Evolutionary conservation across 2,113 vertebrate species (phyloP).

Genomic region (Psephotus haematonotus): DNA sequence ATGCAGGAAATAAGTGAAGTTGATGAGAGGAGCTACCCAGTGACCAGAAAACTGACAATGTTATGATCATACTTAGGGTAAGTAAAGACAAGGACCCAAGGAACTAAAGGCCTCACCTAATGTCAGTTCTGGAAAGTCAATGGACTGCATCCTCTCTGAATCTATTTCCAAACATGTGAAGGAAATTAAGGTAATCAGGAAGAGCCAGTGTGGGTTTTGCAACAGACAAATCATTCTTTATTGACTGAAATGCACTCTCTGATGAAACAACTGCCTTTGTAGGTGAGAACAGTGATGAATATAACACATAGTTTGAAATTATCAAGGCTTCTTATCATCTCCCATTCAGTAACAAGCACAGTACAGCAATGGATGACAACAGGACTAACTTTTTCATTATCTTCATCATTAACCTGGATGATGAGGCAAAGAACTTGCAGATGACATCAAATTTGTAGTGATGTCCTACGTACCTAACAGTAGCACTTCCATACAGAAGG

Average conservation of each 20-base stretch:
- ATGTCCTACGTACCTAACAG: neutral
- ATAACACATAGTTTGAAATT: neutral
- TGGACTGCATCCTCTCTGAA: neutral
- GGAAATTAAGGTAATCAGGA: neutral
- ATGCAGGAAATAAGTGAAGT: neutral
- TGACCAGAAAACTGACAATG: neutral
- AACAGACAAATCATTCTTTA: neutral
- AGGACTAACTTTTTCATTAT: neutral
- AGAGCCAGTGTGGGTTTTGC: neutral
- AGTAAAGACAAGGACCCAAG: neutral
- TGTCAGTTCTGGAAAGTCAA: neutral
- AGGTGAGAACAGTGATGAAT: neutral
- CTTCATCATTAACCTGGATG: neutral
- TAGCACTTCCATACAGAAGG: neutral
- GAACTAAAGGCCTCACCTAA: neutral
- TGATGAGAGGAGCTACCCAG: neutral
- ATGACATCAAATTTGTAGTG: neutral
- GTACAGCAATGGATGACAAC: neutral
- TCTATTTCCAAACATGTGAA: neutral
- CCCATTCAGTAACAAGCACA: neutral
- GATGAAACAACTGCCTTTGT: neutral
- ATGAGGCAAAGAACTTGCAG: neutral
- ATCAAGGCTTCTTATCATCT: neutral
- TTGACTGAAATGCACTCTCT: neutral
- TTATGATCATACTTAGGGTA: neutral